Base-by-base conservation (phyloP, 2,797 vertebrate genomes). In the Sebastes jordani region DNA sequence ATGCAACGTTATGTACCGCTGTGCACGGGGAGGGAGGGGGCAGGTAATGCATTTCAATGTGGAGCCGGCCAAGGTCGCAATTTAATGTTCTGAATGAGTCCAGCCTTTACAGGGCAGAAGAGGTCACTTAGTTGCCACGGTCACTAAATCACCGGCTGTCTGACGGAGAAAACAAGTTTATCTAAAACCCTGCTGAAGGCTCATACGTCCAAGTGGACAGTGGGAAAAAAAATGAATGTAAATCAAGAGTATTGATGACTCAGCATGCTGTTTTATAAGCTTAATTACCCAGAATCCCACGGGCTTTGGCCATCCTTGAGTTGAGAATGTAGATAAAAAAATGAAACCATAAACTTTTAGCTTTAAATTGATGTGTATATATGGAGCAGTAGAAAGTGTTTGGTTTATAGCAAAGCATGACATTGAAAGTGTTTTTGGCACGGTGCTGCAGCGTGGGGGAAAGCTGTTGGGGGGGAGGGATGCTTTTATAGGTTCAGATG, bases 41-140 rank as follows among this genome's bases (percentile, higher is more conserved):
- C 78, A 4, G 66, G 59, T 71, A 82, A 82, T 82, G 89, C 90
- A 91, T 92, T 92, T 89, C 86, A 92, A 89, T 90, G 90, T 32
- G 78, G 58, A 86, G 76, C 58, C 30, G n/a, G 74, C 73, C 92
- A 93, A 90, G 91, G 88, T 87, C 54, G 59, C 88, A 77, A 76
- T 89, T 68, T 84, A 86, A 86, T 86, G 86, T 82, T 84, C 34
- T 69, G 75, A 90, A 76, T 62, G 82, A 90, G 79, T 71, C 69
- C 29, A 71, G 81, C 59, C 70, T 90, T 90, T 84, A 87, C 52
- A 38, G 86, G 86, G 86, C 84, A 84, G 78, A 5, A 30, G 82
- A 88, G 88, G 91, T 91, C 89, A 82, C 64, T 23, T 18, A 16
- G 64, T 71, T 71, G 62, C 76, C 73, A 58, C 65, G 32, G 78